Evolutionary conservation across 2,888 invertebrate species (phyloP), one percentile per base, ranked within the genome.

Genomic region (Lasioglossum calceatum): DNA sequence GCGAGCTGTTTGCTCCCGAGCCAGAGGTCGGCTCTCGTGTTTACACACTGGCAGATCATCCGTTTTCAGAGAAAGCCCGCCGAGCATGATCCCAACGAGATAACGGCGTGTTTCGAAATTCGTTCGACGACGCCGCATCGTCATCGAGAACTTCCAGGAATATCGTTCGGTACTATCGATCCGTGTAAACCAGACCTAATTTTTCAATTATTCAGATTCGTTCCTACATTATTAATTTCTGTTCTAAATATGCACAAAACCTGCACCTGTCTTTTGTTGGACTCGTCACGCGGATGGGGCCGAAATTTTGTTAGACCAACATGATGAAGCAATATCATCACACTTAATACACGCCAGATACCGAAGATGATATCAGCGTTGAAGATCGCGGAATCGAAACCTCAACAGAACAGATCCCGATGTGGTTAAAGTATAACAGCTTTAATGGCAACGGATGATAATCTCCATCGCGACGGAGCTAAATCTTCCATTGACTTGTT

Each of bases 1-100:
- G 54, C 54, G 54, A 54, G 23, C 23, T 80, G 74, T 86, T 80
- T 87, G 85, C 79, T 54, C 39, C 39, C 42, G 42, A 39, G 47
- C 76, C 71, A 70, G 78, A 86, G 87, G 86, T 86, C 87, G 58
- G 70, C 76, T 61, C 77, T 77, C 61, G 50, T 86, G 86, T 87
- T 87, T 87, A 87, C 87, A 83, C 81, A 19, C 80, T 39, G 58
- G 14, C 71, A 80, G 83, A 86, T 86, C 72, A 81, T 14, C 67
- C 54, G 5, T 86, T 87, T 87, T 87, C 83, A 64, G 72, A 80
- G 80, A 81, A 87, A 74, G 71, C 61, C 54, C 23, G 79, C 54
- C 77, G 79, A 80, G 86, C 82, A 61, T 75, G 79, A 70, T 71
- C 75, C 42, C 76, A 27, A 19, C 36, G 76, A 87, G 86, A 87